Percentiles rank a stretch among this genome's conserved stretches.
phyloP scores from a whole-genome alignment of 2,113 vertebrate genomes.

The Thermophis baileyi region DNA sequence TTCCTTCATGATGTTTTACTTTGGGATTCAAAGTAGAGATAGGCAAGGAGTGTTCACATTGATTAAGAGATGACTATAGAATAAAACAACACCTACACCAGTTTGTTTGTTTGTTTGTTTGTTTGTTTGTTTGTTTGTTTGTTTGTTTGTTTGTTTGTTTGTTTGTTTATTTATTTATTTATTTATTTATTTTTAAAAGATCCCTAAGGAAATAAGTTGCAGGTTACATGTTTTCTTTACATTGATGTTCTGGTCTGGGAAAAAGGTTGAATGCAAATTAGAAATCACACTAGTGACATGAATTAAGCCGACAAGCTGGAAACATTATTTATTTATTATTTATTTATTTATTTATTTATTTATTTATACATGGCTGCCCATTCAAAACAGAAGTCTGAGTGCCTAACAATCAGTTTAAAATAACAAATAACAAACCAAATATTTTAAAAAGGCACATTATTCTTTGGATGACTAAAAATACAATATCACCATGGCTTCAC shows the following conservation, averaged over 20 bases:
- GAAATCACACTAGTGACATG: constrained; percentile 36
- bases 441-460: background rate
- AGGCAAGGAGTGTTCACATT: background rate
- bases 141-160: too few relatives aligned
- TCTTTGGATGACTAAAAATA: background rate
- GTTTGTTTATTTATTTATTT: background rate
- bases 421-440: background rate
- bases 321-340: background rate
- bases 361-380: background rate
- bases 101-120: too few relatives aligned
- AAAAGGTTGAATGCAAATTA: constrained; percentile 46
- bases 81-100: background rate
- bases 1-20: background rate
- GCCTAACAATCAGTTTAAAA: background rate
- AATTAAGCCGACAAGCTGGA: constrained; percentile 34
- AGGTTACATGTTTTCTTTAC: constrained; percentile 41
- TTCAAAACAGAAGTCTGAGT: background rate
- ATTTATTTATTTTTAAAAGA: constrained; percentile 29
- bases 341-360: background rate
- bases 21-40: background rate
- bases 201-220: constrained; percentile 45
- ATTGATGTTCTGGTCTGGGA: constrained; percentile 11
- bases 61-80: background rate
- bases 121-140: too few relatives aligned
- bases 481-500: background rate